Evolutionary conservation across 2,888 invertebrate genomes (phyloP).

Genomic region (Gymnocheta viridis): DNA sequence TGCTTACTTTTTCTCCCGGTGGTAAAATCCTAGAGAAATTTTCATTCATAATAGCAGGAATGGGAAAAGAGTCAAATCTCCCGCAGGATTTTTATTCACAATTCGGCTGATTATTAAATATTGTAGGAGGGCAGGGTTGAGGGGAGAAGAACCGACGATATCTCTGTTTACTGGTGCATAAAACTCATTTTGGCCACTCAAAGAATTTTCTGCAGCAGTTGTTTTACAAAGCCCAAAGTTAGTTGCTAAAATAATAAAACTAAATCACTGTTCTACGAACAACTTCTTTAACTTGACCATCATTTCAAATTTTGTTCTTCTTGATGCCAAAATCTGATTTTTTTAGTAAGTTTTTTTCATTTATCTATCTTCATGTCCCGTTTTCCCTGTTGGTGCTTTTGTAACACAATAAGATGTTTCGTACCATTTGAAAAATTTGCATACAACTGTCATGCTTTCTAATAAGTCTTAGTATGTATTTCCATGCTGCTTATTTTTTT

Average conservation of each 20-base stretch:
- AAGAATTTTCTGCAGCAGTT: background rate
- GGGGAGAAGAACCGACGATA: too few relatives aligned
- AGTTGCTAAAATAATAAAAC: background rate
- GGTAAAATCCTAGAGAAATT: too few relatives aligned
- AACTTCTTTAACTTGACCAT: constrained; percentile 44
- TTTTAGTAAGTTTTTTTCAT: background rate
- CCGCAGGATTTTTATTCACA: too few relatives aligned
- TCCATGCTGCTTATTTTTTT: background rate
- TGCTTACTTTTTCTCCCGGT: too few relatives aligned
- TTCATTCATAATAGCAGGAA: too few relatives aligned
- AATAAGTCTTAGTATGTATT: constrained; percentile 50
- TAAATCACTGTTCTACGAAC: constrained; percentile 35
- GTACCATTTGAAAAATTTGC: constrained; percentile 54
- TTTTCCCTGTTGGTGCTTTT: background rate
- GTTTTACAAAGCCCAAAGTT: background rate
- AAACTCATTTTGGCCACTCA: background rate
- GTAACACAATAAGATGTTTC: constrained; percentile 50
- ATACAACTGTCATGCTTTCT: constrained; percentile 63
- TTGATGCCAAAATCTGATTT: constrained; percentile 33
- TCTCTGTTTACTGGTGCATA: too few relatives aligned
- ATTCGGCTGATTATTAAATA: too few relatives aligned
- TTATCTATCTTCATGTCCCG: constrained; percentile 13
- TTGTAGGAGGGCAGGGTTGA: too few relatives aligned
- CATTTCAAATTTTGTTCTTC: constrained; percentile 29
- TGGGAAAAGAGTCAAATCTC: too few relatives aligned